Percentiles rank a stretch among this genome's conserved stretches.
Conservation (phyloP, 2,888 invertebrate genomes). For the Nymphalis polychloros region DNA sequence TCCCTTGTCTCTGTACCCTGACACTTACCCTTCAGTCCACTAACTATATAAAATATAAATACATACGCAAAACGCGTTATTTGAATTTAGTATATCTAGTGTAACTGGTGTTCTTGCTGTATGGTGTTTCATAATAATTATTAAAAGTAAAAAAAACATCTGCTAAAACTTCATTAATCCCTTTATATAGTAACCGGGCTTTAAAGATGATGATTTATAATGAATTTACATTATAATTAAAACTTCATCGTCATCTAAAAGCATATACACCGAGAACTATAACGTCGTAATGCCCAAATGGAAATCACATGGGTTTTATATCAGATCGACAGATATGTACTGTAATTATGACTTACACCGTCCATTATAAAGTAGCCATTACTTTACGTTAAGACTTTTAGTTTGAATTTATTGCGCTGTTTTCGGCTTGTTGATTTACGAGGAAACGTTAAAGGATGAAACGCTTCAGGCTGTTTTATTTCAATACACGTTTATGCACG, state of each 20-base stretch:
- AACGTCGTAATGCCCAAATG: not conserved
- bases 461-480: not conserved
- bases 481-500: too few relatives aligned
- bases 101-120: too few relatives aligned
- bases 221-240: not conserved
- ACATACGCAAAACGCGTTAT: too few relatives aligned
- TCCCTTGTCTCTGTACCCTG: too few relatives aligned
- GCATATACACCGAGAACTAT: not conserved
- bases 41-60: too few relatives aligned
- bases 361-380: constrained; percentile 76
- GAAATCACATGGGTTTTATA: constrained; percentile 2
- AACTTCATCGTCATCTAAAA: not conserved
- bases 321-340: constrained; percentile 49
- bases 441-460: constrained; percentile 2
- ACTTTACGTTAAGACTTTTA: constrained; percentile 46
- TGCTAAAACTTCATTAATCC: too few relatives aligned
- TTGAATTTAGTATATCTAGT: too few relatives aligned
- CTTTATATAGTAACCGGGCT: too few relatives aligned
- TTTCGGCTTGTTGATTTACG: constrained; percentile 44
- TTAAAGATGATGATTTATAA: too few relatives aligned
- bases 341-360: constrained; percentile 75
- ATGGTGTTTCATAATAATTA: too few relatives aligned
- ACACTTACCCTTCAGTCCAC: too few relatives aligned
- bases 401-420: constrained; percentile 73
- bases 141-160: too few relatives aligned